These are phyloP conservation scores for Hydra vulgaris DNA, from an alignment of 30 jellyfish, hydroid and myxozoan genomes.

Conservation along the genomic window DNA sequence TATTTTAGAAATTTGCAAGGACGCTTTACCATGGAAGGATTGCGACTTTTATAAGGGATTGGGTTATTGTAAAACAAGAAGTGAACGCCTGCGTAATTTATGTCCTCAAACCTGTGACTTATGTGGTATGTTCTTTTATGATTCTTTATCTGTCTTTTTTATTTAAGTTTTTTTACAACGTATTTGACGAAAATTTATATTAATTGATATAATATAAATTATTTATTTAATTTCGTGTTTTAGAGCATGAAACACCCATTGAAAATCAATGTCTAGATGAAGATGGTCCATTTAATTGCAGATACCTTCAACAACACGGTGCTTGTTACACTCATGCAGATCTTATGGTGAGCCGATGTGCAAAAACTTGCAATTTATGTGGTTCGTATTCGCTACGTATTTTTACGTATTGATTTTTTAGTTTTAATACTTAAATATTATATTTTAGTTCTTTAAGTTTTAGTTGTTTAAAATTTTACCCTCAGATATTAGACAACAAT, in stretches of 20 bases:
- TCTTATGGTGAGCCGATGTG: conserved; percentile 16
- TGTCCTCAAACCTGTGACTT: conserved; percentile 19
- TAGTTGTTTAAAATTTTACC: no score
- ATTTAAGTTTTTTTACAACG: no score
- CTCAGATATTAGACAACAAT: conserved; percentile 2
- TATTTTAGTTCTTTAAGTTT: no score
- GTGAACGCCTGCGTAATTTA: neutral
- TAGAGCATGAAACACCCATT: neutral
- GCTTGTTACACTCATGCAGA: conserved; percentile 22
- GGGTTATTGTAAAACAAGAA: conserved; percentile 9
- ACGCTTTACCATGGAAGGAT: neutral
- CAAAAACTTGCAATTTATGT: conserved; percentile 18
- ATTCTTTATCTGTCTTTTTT: neutral
- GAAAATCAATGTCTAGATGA: neutral
- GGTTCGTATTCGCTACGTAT: neutral
- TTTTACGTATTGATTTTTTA: neutral
- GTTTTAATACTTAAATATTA: no score
- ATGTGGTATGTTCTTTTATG: conserved; percentile 6
- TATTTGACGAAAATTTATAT: no score
- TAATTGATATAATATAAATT: no score
- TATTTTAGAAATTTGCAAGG: conserved; percentile 7
- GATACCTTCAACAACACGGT: conserved; percentile 11
- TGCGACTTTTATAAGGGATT: conserved; percentile 5
- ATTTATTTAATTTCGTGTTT: neutral
- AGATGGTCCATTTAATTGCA: conserved; percentile 22